A percentile compares a stretch with the other conserved stretches of the same genome.
Evolutionary conservation across 2,113 vertebrate species (phyloP).

Genomic region (Hemichromis elongatus): DNA sequence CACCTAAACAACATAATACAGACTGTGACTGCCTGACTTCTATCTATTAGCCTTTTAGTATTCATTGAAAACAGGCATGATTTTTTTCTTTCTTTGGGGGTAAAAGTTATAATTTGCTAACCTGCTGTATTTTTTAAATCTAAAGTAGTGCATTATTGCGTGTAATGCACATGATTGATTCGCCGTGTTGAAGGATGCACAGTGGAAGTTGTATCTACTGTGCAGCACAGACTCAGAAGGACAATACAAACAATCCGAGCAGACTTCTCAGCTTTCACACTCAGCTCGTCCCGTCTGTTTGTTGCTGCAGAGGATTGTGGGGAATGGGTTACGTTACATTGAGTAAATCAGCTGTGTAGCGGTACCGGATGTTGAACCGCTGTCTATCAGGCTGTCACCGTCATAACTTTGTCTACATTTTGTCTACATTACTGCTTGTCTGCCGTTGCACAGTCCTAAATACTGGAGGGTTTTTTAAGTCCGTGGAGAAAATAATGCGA

Average conservation of each 20-base stretch:
- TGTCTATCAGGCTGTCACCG: constrained; percentile 19
- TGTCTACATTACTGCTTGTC: neutral
- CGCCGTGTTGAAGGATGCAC: neutral
- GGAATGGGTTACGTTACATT: neutral
- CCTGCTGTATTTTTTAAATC: neutral
- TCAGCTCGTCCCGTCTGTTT: constrained; percentile 19
- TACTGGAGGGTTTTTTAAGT: neutral
- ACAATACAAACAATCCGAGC: constrained; percentile 41
- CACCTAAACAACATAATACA: neutral
- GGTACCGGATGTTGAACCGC: neutral
- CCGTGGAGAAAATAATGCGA: neutral
- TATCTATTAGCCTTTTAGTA: too few species aligned
- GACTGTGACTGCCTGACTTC: too few species aligned
- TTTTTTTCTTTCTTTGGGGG: too few species aligned
- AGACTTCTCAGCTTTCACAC: constrained; percentile 27
- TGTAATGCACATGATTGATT: accelerated
- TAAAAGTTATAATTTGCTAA: too few species aligned
- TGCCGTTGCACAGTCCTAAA: neutral
- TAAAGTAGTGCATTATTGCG: neutral
- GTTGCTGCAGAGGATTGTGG: constrained; percentile 10
- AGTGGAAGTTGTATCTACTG: neutral
- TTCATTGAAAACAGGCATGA: too few species aligned
- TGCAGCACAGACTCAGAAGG: constrained; percentile 1
- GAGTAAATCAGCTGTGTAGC: constrained; percentile 1
- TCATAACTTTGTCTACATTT: neutral